Percentiles rank a stretch among this genome's conserved stretches.
These are phyloP conservation scores for Odocoileus hemionus DNA, from an alignment of 2,113 vertebrate genomes.

Conservation along the genomic window DNA sequence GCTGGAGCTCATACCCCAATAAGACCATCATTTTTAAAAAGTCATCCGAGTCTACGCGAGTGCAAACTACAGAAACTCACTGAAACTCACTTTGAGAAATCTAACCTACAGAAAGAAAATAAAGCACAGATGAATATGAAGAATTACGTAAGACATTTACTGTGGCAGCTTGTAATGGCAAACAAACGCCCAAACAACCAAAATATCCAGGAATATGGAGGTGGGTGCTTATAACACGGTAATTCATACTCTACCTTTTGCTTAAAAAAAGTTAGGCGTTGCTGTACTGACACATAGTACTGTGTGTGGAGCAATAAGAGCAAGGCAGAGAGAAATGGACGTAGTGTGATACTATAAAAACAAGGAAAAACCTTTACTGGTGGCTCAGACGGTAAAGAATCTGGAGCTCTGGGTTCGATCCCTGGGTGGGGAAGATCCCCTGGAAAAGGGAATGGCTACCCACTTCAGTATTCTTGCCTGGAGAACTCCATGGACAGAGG, in stretches of 20 bases:
- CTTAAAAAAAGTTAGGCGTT: not conserved
- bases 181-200: not conserved
- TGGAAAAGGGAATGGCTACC: not conserved
- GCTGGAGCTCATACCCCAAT: not conserved
- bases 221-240: not conserved
- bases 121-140: accelerated
- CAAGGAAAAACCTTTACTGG: not conserved
- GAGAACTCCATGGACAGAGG: not conserved
- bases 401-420: not conserved
- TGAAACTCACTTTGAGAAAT: not conserved
- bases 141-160: not conserved
- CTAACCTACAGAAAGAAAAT: not conserved
- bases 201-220: accelerated
- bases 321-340: not conserved
- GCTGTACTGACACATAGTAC: too few relatives aligned
- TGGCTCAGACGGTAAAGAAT: not conserved
- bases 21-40: not conserved
- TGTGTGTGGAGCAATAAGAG: not conserved
- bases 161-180: not conserved
- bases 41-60: not conserved
- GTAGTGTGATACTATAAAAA: not conserved
- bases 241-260: not conserved
- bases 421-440: not conserved
- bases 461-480: not conserved
- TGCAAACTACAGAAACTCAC: accelerated